Percentiles rank a stretch among this genome's conserved stretches.
Conservation (phyloP, 2,113 vertebrate species). For the Ictidomys tridecemlineatus region DNA sequence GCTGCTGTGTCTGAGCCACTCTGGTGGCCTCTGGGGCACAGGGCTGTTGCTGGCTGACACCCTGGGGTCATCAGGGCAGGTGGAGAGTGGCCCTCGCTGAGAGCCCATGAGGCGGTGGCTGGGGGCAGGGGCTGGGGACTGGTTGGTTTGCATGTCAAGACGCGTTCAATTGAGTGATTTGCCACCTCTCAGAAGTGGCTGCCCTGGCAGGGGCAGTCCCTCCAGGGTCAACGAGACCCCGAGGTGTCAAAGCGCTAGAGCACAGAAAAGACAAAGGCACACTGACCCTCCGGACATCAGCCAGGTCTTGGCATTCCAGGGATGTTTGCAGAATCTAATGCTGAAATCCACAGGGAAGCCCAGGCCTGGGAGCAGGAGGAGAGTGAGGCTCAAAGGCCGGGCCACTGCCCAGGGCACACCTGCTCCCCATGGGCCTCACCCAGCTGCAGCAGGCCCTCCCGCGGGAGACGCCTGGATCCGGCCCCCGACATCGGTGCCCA, state of each 20-base stretch:
- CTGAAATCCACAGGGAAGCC: accelerated
- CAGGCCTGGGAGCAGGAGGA: not conserved
- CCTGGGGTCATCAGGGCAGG: not conserved
- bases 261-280: not conserved
- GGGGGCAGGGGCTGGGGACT: accelerated
- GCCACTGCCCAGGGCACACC: not conserved
- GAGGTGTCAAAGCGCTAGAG: not conserved
- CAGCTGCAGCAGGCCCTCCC: accelerated
- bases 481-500: not conserved
- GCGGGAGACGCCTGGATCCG: not conserved
- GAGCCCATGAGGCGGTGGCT: not conserved
- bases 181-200: accelerated
- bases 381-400: not conserved
- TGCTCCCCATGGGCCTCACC: accelerated
- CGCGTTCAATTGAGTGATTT: not conserved
- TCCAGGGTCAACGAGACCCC: not conserved
- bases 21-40: accelerated
- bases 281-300: accelerated
- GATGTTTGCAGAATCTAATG: not conserved
- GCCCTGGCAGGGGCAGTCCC: no score
- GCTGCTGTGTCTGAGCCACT: accelerated
- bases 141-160: not conserved
- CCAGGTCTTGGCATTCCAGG: accelerated
- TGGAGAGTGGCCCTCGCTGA: not conserved
- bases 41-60: not conserved